phyloP scores from a whole-genome alignment of 1,140 invertebrate species.

The Drosophila melanica region DNA sequence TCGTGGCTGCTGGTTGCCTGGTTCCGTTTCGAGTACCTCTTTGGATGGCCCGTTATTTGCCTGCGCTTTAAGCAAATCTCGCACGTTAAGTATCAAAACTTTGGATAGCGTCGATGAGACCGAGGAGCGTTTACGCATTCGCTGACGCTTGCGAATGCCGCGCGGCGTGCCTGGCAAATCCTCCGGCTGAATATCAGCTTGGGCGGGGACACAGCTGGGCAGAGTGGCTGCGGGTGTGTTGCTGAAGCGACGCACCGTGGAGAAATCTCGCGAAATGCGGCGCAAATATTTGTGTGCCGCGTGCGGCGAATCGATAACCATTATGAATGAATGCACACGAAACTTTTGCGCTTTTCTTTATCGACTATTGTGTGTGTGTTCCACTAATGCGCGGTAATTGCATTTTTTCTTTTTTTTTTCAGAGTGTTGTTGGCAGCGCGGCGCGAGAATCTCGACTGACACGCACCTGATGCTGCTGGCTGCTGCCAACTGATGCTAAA shows the following conservation, averaged over 20 bases:
- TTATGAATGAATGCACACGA: slow-evolving; percentile 10
- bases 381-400: slow-evolving; percentile 59
- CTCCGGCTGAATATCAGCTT: slow-evolving; percentile 11
- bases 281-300: slow-evolving; percentile 71
- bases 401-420: slow-evolving; percentile 2
- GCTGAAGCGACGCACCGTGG: slow-evolving; percentile 76
- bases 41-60: slow-evolving; percentile 38
- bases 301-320: slow-evolving; percentile 72
- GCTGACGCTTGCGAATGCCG: slow-evolving; percentile 68
- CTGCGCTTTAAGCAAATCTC: slow-evolving; percentile 74
- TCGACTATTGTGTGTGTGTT: slow-evolving; percentile 2
- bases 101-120: slow-evolving; percentile 81
- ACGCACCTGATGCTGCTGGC: slow-evolving; percentile 53
- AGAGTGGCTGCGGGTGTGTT: slow-evolving; percentile 55
- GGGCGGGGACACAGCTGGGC: background rate
- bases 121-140: slow-evolving; percentile 76
- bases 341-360: background rate
- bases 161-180: slow-evolving; percentile 54
- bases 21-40: slow-evolving; percentile 57
- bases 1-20: background rate
- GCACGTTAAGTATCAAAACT: slow-evolving; percentile 82
- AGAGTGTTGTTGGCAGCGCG: slow-evolving; percentile 22
- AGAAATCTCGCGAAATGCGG: slow-evolving; percentile 78
- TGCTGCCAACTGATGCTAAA: slow-evolving; percentile 4
- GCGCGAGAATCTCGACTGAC: slow-evolving; percentile 57